Percentiles rank a stretch among this genome's conserved stretches.
These are phyloP conservation scores for Andrena flavipes DNA, from an alignment of 2,888 invertebrate genomes.

Conservation along the genomic window DNA sequence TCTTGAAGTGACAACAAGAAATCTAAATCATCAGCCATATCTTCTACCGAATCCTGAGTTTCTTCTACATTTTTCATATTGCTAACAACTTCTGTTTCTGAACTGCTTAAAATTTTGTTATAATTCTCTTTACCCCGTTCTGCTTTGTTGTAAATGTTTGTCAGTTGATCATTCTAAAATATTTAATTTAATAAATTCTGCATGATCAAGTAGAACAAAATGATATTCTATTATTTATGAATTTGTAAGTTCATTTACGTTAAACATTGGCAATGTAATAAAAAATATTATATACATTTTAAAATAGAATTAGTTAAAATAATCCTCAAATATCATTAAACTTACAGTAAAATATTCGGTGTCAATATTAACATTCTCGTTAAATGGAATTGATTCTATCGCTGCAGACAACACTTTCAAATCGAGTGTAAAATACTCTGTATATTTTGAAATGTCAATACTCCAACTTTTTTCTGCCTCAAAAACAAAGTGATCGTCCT, in stretches of 20 bases:
- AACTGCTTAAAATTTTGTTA: conserved; percentile 20
- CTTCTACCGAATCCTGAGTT: conserved; percentile 5
- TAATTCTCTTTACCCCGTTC: conserved; percentile 49
- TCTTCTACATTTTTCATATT: conserved; percentile 1
- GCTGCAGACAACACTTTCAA: conserved; percentile 83
- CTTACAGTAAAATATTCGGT: conserved; percentile 83
- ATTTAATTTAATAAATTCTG: neutral
- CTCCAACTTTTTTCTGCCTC: conserved; percentile 85
- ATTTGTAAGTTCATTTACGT: too few relatives aligned
- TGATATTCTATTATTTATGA: too few relatives aligned
- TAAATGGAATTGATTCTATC: conserved; percentile 85
- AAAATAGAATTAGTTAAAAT: neutral
- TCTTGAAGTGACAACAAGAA: conserved; percentile 78
- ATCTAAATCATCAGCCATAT: conserved; percentile 77
- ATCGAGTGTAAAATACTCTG: conserved; percentile 84
- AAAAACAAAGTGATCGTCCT: conserved; percentile 83
- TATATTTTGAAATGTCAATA: conserved; percentile 79
- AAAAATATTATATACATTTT: neutral
- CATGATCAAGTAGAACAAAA: too few relatives aligned
- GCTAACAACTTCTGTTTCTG: conserved; percentile 1
- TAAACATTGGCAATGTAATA: too few relatives aligned
- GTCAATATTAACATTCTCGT: conserved; percentile 84
- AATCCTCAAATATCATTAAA: neutral
- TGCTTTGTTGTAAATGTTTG: conserved; percentile 65
- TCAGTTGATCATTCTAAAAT: conserved; percentile 76